phyloP scores from a whole-genome alignment of 1,140 invertebrate genomes.

The Tetramorium parvispinum region DNA sequence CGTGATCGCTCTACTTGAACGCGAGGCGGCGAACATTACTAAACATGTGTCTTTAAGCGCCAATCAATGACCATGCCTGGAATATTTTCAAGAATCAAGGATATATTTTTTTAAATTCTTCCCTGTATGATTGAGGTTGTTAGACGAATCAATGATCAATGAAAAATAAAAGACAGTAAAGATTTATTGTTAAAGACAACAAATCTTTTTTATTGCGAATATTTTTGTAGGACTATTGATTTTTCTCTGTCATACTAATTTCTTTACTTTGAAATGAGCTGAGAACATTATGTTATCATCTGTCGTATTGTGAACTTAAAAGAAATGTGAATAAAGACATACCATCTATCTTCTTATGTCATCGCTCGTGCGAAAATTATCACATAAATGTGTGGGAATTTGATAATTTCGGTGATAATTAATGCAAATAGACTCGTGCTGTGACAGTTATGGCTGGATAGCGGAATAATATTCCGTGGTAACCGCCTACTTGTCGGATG shows the following conservation, averaged over 20 bases:
- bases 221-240: not conserved
- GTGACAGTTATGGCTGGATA: not conserved
- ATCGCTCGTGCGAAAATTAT: not conserved
- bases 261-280: not conserved
- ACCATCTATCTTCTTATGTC: not conserved
- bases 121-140: not conserved
- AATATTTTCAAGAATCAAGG: slow-evolving; percentile 22
- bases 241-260: not conserved
- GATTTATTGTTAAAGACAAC: not conserved
- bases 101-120: slow-evolving; percentile 22
- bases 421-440: not conserved
- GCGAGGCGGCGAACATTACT: not conserved
- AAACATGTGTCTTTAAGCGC: not conserved
- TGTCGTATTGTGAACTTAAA: not conserved
- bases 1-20: slow-evolving; percentile 41
- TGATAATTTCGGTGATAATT: slow-evolving; percentile 32
- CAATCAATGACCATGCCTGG: not conserved
- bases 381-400: slow-evolving; percentile 27
- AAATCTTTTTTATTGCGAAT: not conserved
- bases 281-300: not conserved
- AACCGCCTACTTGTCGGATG: slow-evolving; percentile 6
- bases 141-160: not conserved
- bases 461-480: not conserved
- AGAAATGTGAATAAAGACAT: not conserved
- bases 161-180: not conserved